Base-by-base conservation (phyloP, 2,113 vertebrate genomes). In the Trachemys scripta region DNA sequence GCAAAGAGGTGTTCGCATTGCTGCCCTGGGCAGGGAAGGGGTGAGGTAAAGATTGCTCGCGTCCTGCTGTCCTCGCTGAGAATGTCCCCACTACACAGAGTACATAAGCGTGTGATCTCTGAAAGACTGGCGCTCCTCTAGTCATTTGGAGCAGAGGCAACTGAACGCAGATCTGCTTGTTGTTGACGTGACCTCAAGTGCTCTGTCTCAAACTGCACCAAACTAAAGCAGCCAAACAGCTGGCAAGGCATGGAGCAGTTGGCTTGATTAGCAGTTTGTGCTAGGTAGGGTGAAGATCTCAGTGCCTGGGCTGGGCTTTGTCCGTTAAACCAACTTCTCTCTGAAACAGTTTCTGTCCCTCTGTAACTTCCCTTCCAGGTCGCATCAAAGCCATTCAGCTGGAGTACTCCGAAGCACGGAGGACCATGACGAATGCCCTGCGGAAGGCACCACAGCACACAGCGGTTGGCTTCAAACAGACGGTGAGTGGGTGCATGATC, bases 381-480 rank as follows among this genome's bases (percentile, higher is more conserved):
- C 99, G 99, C 49, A 99, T 99, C 94, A 99, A 99, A 95, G 99
- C 99, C 88, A 99, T 99, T 96, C 99, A 99, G 98, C 90, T 99
- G 98, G 99, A 99, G 89, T 99, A 99, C 97, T 98, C 99, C 0
- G 99, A 99, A 98, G 99, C 99, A 0, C 98, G 99, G 87, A 98
- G 99, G 88, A 99, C 99, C 17, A 98, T 99, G 96, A 99, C 99
- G 72, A 99, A 99, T 3, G 99, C 99, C 31, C 98, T 99, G 94
- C 98, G 99, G 90, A 99, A 99, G 96, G 99, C 99, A 0, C 99
- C 99, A 0, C 99, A 99, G 93, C 99, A 99, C 98, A 99, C 99
- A 0, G 99, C 99, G 0, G 99, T 99, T 0, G 99, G 99, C 97
- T 99, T 99, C 98, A 99, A 99, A 93, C 99, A 99, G 98, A 99